Evolutionary conservation across 30 jellyfish, hydroid and myxozoan species (phyloP), one percentile per base, ranked within the genome.

Genomic region (Rhopilema esculentum): DNA sequence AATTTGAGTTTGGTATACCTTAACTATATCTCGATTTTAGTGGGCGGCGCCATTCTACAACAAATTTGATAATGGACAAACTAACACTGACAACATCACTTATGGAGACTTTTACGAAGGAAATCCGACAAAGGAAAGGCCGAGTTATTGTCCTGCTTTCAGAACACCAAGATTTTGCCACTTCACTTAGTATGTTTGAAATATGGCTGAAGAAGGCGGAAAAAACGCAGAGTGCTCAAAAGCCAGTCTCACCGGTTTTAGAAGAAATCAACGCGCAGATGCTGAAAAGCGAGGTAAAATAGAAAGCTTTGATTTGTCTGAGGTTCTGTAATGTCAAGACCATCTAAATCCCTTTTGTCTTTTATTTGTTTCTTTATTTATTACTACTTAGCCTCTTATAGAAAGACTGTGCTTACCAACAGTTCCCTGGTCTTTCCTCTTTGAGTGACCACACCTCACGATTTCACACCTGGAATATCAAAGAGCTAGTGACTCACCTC

Each of bases 121-220:
- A 70, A 26, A 75, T 94, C 4, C 86, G 92, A 69, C 57, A 26
- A 18, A 89, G 97, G 0, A 82, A 91, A 21, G 74, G 91, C 21
- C 90, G 92, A 26, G 64, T 94, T 53, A 85, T 75, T 29, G 85
- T 91, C 7, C n/a, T 72, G 73, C 68, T 94, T 33, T 48, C 97
- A 7, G 95, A 88, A 27, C 86, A 85, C 18, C 96, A 79, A 63
- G 90, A 96, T 40, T 89, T 79, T 79, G 84, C 68, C 73, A 94
- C 91, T 20, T 53, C 97, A 0, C 61, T 72, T 51, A 89, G 75
- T 27, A 84, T 77, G 31, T 94, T 94, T 63, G 98, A 94, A 25
- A 94, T 89, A 67, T 94, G 98, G 98, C 86, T 94, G 92, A 85
- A 69, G 32, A 49, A 94, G 50, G 68, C 97, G 0, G 97, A 94